Base-by-base conservation (phyloP, 92 coral and sea anemone genomes). In the Porites evermanni region DNA sequence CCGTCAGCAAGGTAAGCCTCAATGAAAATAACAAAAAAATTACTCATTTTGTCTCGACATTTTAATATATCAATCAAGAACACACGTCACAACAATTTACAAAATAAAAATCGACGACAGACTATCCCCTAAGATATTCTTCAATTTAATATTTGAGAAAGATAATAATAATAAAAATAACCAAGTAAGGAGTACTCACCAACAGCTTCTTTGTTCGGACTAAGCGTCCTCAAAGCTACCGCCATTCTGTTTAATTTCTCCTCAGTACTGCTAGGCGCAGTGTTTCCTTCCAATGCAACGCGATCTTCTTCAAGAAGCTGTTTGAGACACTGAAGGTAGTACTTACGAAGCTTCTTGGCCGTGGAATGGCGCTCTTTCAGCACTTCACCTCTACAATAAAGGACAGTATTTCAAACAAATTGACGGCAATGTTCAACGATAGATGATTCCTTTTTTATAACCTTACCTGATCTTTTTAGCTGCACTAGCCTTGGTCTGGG, bases 281-380 rank as follows among this genome's bases (percentile, higher is more conserved):
- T 82, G 83, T 83, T 89, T 58, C 81, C 84, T 68, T 83, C 93
- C 16, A 84, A 67, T 1, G 94, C 89, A 6, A 91, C 77, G 67
- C 88, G 94, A 68, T 96, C 99, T 72, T 96, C 98, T 64, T 96
- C 99, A 67, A 96, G 89, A 59, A 96, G 84, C 67, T 96, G 98
- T 67, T 95, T 96, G 58, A 96, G 84, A 56, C 99, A 96, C 87
- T 96, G 98, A 8, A 96, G 89, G 85, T 96, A 96, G 66, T 96
- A 93, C 44, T 92, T 92, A 63, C 99, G 92, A 68, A 96, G 91
- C 65, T 92, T 94, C 88, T 96, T 96, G 64, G 99, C 97, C 10
- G 99, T 96, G 18, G 94, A 86, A 52, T 96, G 99, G n/a, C 98
- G 98, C 63, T 96, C 99, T 77, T 95, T 96, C 67, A 93, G 73